Conservation (phyloP, 2,113 vertebrate species). For the Neodontobutis hainanensis region DNA sequence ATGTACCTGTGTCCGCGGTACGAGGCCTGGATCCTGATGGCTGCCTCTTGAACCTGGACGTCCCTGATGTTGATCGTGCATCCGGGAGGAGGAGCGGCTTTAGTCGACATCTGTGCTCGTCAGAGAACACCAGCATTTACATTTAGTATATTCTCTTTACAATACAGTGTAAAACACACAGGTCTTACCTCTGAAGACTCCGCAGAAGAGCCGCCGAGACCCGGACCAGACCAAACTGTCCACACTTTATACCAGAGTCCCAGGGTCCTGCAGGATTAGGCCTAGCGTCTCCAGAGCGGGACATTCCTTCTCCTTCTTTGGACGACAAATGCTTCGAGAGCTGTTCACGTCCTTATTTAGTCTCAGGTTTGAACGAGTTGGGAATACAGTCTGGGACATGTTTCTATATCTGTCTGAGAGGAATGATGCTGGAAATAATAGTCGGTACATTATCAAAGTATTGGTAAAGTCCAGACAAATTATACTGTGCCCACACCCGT, state of each 20-base stretch:
- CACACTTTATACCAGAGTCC: constrained; percentile 56
- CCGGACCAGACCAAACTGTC: constrained; percentile 10
- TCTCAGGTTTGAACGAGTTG: constrained; percentile 10
- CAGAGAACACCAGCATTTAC: not conserved
- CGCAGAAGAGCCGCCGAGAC: constrained; percentile 12
- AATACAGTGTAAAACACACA: not conserved
- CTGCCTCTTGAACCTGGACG: constrained; percentile 72
- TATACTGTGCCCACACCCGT: too few relatives aligned
- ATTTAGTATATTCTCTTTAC: not conserved
- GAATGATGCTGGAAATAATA: too few relatives aligned
- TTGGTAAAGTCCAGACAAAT: too few relatives aligned
- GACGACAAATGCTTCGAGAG: constrained; percentile 32
- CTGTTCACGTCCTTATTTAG: constrained; percentile 66
- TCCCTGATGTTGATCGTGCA: constrained; percentile 73
- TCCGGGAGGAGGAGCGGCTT: constrained; percentile 56
- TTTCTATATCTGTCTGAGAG: not conserved
- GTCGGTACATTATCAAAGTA: too few relatives aligned
- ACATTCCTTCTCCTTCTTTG: constrained; percentile 61
- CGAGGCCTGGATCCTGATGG: constrained; percentile 77
- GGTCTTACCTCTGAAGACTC: constrained; percentile 27
- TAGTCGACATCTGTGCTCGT: constrained; percentile 69
- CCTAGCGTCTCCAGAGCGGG: constrained; percentile 10
- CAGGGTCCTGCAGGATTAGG: constrained; percentile 6
- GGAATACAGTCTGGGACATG: constrained; percentile 45
- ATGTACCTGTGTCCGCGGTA: constrained; percentile 77